A percentile compares a stretch with the other conserved stretches of the same genome.
Evolutionary conservation across 2,888 invertebrate genomes (phyloP).

Genomic region (Lysandra coridon): DNA sequence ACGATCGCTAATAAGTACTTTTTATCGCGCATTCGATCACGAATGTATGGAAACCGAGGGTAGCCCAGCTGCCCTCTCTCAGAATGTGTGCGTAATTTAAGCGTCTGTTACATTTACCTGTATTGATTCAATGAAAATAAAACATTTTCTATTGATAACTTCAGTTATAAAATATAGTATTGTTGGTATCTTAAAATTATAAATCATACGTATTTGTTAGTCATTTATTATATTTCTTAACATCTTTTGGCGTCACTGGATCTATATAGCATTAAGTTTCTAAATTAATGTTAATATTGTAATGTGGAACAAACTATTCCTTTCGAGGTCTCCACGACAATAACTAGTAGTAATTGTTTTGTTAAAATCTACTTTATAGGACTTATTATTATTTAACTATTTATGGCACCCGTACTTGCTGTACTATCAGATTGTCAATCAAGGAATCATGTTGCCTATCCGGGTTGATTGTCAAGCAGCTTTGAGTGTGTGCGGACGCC

Average conservation of each 20-base stretch:
- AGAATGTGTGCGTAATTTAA: background rate
- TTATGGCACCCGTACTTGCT: background rate
- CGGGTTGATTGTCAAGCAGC: background rate
- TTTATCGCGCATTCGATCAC: too few species aligned
- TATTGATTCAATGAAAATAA: background rate
- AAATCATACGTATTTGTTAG: background rate
- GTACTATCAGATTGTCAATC: background rate
- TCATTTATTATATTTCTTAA: background rate
- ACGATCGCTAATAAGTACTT: too few species aligned
- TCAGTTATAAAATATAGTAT: background rate
- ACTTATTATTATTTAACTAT: background rate
- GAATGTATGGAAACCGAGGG: too few species aligned
- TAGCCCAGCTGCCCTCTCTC: too few species aligned
- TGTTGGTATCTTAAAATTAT: background rate
- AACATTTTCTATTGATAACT: background rate
- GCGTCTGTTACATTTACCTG: background rate
- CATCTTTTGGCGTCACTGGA: background rate
- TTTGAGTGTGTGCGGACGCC: background rate
- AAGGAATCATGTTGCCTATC: background rate
- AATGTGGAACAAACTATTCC: slow-evolving; percentile 45
- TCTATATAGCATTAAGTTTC: background rate
- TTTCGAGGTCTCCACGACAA: slow-evolving; percentile 63
- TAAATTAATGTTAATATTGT: slow-evolving; percentile 6
- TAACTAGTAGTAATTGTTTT: slow-evolving; percentile 47
- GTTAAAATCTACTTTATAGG: background rate